Percentiles rank a stretch among this genome's conserved stretches.
phyloP scores from a whole-genome alignment of 2,797 vertebrate species.

The Sarcophilus harrisii region DNA sequence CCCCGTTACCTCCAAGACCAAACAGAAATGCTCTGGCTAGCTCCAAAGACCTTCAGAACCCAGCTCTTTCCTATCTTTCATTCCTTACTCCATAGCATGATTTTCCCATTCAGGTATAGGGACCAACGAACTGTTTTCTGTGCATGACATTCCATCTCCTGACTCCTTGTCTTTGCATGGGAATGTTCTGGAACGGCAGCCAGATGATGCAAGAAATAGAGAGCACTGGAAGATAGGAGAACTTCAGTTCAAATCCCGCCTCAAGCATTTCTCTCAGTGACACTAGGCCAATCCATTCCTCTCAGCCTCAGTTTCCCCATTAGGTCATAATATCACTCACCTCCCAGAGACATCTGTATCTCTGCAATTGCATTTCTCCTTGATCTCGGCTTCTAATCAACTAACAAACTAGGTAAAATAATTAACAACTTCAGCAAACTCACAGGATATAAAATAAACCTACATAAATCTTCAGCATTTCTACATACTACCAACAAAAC shows the following conservation, averaged over 20 bases:
- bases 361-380: neutral
- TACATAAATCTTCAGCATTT: neutral
- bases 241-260: neutral
- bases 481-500: neutral
- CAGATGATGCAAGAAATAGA: neutral
- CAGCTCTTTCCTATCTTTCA: neutral
- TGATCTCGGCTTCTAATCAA: neutral
- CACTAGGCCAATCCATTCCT: neutral
- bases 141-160: neutral
- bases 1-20: neutral
- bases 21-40: neutral
- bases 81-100: neutral
- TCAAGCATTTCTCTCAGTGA: neutral
- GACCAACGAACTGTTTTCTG: neutral
- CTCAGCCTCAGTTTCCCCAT: neutral
- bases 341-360: neutral
- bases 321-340: neutral
- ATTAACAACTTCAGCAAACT: neutral
- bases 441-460: neutral
- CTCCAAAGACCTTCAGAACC: neutral
- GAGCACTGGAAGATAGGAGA: neutral
- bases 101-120: neutral
- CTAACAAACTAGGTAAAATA: neutral
- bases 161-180: neutral
- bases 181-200: neutral